Conservation (phyloP, 2,113 vertebrate genomes). For the Pterophyllum scalare region DNA sequence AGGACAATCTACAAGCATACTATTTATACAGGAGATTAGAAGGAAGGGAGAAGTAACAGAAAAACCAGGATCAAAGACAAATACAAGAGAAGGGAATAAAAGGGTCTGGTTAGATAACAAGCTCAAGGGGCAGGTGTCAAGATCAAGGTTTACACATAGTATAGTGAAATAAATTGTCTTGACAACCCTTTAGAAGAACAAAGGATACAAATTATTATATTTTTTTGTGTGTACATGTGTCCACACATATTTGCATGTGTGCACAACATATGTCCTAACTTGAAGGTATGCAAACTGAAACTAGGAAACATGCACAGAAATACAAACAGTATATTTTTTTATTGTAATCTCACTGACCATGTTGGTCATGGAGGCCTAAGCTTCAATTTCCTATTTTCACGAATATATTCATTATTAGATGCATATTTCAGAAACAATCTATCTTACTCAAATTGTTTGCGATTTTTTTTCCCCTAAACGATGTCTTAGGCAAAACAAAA, state of each 20-base stretch:
- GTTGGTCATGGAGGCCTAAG: slow-evolving; percentile 19
- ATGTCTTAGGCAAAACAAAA: slow-evolving; percentile 30
- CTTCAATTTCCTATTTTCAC: background rate
- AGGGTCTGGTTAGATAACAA: background rate
- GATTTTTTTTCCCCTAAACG: slow-evolving; percentile 16
- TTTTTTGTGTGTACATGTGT: too few relatives aligned
- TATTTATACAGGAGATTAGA: background rate
- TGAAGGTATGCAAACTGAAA: background rate
- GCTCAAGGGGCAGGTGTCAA: background rate
- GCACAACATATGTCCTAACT: background rate
- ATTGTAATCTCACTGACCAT: slow-evolving; percentile 8
- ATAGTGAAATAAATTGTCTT: background rate
- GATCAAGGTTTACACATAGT: background rate
- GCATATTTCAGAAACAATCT: background rate
- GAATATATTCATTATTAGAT: background rate
- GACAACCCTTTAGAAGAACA: background rate
- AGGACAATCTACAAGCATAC: background rate
- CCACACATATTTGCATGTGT: background rate
- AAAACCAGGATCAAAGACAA: background rate
- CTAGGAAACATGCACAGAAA: background rate
- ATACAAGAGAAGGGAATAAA: background rate
- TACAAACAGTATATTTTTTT: background rate
- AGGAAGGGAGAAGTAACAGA: background rate
- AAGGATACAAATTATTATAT: too few relatives aligned
- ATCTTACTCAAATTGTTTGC: background rate